phyloP scores from a whole-genome alignment of 2,888 invertebrate genomes.

The Ellobium chinense region DNA sequence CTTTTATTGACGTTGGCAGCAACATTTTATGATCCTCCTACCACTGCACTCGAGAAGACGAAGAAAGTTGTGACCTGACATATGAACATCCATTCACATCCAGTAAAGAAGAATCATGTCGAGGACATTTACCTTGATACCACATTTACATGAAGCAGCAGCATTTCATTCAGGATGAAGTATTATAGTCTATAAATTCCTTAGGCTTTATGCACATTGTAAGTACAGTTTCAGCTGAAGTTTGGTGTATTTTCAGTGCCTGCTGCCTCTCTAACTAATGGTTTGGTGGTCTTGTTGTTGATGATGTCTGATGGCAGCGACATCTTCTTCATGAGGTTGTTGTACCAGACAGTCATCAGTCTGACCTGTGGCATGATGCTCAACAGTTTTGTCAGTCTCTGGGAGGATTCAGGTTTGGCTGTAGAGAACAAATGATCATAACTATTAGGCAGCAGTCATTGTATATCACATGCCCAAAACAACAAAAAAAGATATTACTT shows the following conservation, averaged over 20 bases:
- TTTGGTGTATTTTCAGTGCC: constrained; percentile 24
- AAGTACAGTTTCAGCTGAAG: constrained; percentile 26
- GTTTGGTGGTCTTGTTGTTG: constrained; percentile 18
- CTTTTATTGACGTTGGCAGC: no score
- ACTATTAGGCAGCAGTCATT: no score
- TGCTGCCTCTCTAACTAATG: not conserved
- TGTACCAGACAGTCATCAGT: constrained; percentile 48
- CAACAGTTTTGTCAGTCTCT: constrained; percentile 39
- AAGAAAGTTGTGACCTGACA: no score
- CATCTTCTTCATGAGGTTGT: constrained; percentile 50
- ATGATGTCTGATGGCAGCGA: constrained; percentile 46
- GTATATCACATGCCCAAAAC: not conserved
- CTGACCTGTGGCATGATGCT: constrained; percentile 47
- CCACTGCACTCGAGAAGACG: no score
- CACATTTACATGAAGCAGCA: no score
- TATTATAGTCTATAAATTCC: no score
- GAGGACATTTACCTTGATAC: no score
- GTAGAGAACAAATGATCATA: not conserved
- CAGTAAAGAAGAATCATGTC: no score
- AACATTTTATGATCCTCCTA: no score
- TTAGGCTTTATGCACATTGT: no score
- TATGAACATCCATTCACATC: no score
- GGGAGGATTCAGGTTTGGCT: constrained; percentile 36
- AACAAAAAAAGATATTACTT: not conserved
- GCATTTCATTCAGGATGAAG: no score